Conservation (phyloP, 2,888 invertebrate species). For the Heliothis peltigera region DNA sequence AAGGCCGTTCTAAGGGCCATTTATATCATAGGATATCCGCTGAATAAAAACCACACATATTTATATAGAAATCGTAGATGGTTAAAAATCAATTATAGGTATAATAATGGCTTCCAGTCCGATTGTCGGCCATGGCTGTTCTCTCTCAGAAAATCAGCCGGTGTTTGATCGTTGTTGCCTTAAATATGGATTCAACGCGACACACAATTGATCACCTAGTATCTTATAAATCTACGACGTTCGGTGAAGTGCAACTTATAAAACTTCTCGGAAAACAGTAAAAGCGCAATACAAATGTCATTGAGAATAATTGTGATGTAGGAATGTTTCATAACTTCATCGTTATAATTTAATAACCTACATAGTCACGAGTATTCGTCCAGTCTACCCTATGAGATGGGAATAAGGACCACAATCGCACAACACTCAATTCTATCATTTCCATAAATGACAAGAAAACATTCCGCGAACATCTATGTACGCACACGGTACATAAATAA, state of each 20-base stretch:
- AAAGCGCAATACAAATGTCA: background rate
- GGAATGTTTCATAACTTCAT: conserved; percentile 14
- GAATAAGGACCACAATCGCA: conserved; percentile 29
- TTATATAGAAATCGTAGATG: too few species aligned
- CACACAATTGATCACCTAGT: too few species aligned
- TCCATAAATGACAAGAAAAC: conserved; percentile 12
- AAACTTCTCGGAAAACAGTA: conserved; percentile 9
- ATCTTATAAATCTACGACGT: too few species aligned
- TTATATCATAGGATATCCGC: background rate
- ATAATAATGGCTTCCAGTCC: too few species aligned
- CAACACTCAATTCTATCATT: background rate
- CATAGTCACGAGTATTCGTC: background rate
- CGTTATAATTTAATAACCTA: conserved; percentile 2
- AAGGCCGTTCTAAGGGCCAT: conserved; percentile 10
- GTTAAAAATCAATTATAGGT: too few species aligned
- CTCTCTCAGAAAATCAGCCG: too few species aligned
- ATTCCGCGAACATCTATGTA: conserved; percentile 31
- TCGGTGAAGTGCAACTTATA: background rate
- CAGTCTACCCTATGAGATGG: conserved; percentile 1
- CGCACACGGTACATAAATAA: conserved; percentile 32
- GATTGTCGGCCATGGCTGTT: too few species aligned
- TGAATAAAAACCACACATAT: too few species aligned
- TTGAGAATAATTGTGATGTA: conserved; percentile 16
- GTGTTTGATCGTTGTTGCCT: too few species aligned
- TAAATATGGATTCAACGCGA: too few species aligned